phyloP scores from a whole-genome alignment of 2,888 invertebrate species.

The Zaprionus bogoriensis region DNA sequence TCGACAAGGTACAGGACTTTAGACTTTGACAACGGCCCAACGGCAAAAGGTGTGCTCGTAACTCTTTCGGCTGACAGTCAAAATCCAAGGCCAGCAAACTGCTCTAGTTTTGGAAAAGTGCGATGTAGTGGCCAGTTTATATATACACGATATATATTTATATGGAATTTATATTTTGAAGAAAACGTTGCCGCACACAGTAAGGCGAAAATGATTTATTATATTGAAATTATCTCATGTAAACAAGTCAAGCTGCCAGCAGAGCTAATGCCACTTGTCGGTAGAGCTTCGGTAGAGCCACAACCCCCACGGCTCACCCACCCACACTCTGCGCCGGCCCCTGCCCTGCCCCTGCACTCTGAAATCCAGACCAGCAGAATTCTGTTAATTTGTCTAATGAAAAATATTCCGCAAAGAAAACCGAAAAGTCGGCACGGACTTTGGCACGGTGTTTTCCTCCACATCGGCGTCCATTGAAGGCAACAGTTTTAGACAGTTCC shows the following conservation, averaged over 20 bases:
- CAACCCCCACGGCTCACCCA: background rate
- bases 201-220: slow-evolving; percentile 71
- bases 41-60: slow-evolving; percentile 34
- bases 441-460: slow-evolving; percentile 14
- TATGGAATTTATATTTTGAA: slow-evolving; percentile 10
- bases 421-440: slow-evolving; percentile 41
- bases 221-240: slow-evolving; percentile 80
- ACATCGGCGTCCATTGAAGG: too few relatives aligned
- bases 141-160: background rate
- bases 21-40: slow-evolving; percentile 13
- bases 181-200: slow-evolving; percentile 33
- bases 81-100: slow-evolving; percentile 44
- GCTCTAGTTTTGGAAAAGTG: slow-evolving; percentile 21
- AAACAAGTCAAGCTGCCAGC: slow-evolving; percentile 80
- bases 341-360: background rate
- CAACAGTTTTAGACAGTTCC: slow-evolving; percentile 54
- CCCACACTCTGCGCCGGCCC: too few relatives aligned
- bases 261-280: slow-evolving; percentile 77
- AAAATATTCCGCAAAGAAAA: slow-evolving; percentile 47
- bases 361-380: slow-evolving; percentile 42
- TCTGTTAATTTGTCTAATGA: slow-evolving; percentile 80
- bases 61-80: slow-evolving; percentile 42
- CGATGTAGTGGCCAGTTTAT: slow-evolving; percentile 5
- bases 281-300: slow-evolving; percentile 42
- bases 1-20: background rate